Conservation (phyloP, 2,113 vertebrate species). For the Motacilla alba region DNA sequence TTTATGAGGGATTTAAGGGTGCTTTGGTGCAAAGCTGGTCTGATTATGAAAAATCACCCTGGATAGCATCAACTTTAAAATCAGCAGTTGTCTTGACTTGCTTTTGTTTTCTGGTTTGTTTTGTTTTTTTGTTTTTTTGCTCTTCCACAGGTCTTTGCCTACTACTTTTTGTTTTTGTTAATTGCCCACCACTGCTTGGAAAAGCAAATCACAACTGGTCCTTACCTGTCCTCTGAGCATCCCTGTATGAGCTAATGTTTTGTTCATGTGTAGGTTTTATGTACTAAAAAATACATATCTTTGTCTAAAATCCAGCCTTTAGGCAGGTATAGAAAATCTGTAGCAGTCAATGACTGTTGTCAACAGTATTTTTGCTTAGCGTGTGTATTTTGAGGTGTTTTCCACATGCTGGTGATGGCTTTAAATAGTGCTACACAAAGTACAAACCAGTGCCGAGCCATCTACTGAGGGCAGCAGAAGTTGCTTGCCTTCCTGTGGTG, state of each 20-base stretch:
- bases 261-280: neutral
- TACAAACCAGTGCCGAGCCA: neutral
- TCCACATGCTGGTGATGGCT: neutral
- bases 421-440: neutral
- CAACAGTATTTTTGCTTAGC: neutral
- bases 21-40: neutral
- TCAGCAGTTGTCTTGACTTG: neutral
- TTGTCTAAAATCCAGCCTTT: neutral
- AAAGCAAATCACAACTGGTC: neutral
- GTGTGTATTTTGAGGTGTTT: neutral
- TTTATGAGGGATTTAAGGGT: neutral
- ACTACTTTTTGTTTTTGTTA: neutral
- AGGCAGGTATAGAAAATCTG: neutral
- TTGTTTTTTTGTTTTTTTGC: neutral
- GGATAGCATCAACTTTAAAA: neutral
- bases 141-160: neutral
- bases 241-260: neutral
- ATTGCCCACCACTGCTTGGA: accelerated
- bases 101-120: neutral
- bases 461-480: neutral
- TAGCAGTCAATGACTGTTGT: neutral
- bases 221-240: neutral
- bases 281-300: neutral
- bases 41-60: neutral
- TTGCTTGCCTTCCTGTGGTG: neutral